Evolutionary conservation across 2,113 vertebrate genomes (phyloP), one percentile per base, ranked within the genome.

Genomic region (Nothobranchius furzeri): DNA sequence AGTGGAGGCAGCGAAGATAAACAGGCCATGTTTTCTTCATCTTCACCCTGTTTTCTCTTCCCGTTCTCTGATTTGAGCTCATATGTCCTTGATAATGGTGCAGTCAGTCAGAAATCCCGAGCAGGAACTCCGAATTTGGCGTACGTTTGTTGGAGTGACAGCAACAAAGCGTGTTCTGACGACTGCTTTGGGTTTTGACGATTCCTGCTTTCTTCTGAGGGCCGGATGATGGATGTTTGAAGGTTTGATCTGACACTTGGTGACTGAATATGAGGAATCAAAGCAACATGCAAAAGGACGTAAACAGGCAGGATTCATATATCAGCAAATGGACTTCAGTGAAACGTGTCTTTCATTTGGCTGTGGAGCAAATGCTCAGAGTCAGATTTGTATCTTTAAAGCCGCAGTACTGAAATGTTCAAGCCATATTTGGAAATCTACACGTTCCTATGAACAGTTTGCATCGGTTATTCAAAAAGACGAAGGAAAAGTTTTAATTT

Each of bases 101-200:
- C 53, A 81, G 88, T 89, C 87, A 86, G 76, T 90, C 86, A 89
- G 67, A 75, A 86, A 83, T 78, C 82, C 78, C 59, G 63, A 81
- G 70, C 60, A 25, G 67, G 64, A 67, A 84, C 48, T 67, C 60
- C 0, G 69, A 78, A 55, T 88, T 81, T 54, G 49, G 62, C 65
- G 74, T 78, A 70, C 62, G 69, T 78, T 71, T 67, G 71, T 24
- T 0, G 55, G 45, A 76, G 69, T 6, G 73, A 80, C 82, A 67
- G 65, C 72, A 57, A 64, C 7, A 55, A 40, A 56, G 64, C 74
- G 7, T 60, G 79, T 84, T 78, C 70, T 15, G 47, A 69, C 71
- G 87, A 70, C 49, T 57, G 46, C 77, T 69, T 73, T n/a, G 82
- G 68, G 66, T 85, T 84, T 77, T 64, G 68, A 58, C 74, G 49